A percentile compares a stretch with the other conserved stretches of the same genome.
phyloP scores from a whole-genome alignment of 2,888 invertebrate species.

The Melanostoma mellinum region DNA sequence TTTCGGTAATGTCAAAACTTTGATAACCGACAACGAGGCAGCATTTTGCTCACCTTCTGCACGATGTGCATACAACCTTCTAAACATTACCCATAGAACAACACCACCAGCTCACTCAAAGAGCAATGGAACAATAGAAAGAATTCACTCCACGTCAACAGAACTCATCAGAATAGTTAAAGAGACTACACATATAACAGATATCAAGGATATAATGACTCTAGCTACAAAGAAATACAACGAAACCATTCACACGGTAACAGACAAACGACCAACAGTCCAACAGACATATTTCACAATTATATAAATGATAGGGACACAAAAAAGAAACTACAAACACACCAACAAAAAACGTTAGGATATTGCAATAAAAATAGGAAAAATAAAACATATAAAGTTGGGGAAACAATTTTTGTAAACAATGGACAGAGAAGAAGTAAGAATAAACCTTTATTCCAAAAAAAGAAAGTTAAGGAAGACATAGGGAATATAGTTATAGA shows the following conservation, averaged over 20 bases:
- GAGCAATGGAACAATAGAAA: conserved; percentile 10
- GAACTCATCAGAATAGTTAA: neutral
- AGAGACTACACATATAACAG: neutral
- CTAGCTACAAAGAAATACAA: neutral
- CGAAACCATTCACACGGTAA: conserved; percentile 19
- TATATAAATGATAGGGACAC: conserved; percentile 11
- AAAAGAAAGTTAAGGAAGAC: too few species aligned
- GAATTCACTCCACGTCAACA: conserved; percentile 18
- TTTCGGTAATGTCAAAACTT: neutral
- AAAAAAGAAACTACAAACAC: conserved; percentile 4
- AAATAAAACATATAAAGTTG: conserved; percentile 16
- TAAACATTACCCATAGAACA: neutral
- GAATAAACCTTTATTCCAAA: too few species aligned
- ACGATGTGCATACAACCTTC: too few species aligned
- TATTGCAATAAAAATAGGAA: conserved; percentile 24
- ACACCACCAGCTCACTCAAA: neutral
- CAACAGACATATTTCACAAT: conserved; percentile 28
- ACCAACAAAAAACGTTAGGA: conserved; percentile 24
- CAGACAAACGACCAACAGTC: conserved; percentile 15
- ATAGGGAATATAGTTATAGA: neutral
- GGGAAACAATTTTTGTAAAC: conserved; percentile 9
- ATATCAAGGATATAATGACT: neutral
- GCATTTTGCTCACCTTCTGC: neutral
- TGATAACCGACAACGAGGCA: conserved; percentile 4
- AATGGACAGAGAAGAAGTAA: too few species aligned